Conservation (phyloP, 1,140 invertebrate genomes). For the Zaprionus gabonicus region DNA sequence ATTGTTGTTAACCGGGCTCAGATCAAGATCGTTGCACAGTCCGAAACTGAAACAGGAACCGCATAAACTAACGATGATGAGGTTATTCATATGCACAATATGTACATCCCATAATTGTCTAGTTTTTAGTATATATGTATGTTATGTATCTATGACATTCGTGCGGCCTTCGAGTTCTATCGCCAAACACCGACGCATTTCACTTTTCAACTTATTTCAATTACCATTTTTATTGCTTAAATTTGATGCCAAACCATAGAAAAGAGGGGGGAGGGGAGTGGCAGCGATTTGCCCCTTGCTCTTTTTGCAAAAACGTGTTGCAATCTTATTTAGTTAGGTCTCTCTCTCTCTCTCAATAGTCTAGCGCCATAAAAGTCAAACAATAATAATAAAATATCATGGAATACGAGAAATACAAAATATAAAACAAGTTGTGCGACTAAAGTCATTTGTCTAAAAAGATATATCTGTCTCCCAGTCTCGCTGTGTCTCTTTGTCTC, state of each 20-base stretch:
- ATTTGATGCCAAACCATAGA: neutral
- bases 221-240: slow-evolving; percentile 26
- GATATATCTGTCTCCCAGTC: neutral
- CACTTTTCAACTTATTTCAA: slow-evolving; percentile 27
- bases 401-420: slow-evolving; percentile 23
- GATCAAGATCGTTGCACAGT: slow-evolving; percentile 29
- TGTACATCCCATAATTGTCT: no score
- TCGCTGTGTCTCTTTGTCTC: neutral
- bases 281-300: slow-evolving; percentile 55
- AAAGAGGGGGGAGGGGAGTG: no score
- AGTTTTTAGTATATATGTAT: neutral
- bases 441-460: slow-evolving; percentile 72
- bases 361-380: slow-evolving; percentile 45
- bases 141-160: no score
- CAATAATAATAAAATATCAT: slow-evolving; percentile 38
- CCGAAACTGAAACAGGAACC: slow-evolving; percentile 24
- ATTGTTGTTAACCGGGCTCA: slow-evolving; percentile 7
- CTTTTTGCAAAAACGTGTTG: slow-evolving; percentile 63
- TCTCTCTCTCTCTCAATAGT: slow-evolving; percentile 33
- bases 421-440: slow-evolving; percentile 69
- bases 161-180: slow-evolving; percentile 19
- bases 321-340: slow-evolving; percentile 63
- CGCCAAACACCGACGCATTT: slow-evolving; percentile 38
- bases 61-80: neutral
- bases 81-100: no score